phyloP scores from a whole-genome alignment of 2,113 vertebrate species.

The Mormyrus lacerda region DNA sequence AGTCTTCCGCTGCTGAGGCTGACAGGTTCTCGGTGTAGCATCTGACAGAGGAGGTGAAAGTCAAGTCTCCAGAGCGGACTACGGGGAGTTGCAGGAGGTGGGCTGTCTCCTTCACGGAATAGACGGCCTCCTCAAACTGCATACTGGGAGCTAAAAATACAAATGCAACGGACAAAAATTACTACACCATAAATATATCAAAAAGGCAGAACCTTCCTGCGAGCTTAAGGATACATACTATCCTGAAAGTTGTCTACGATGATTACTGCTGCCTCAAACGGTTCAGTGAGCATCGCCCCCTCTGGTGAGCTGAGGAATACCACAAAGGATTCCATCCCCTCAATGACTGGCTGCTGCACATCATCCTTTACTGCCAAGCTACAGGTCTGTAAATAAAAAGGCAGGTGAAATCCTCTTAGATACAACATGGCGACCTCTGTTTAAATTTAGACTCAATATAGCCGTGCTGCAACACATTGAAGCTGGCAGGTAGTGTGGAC shows the following conservation, averaged over 20 bases:
- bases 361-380: slow-evolving; percentile 91
- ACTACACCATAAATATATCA: not conserved
- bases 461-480: not conserved
- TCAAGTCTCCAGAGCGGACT: slow-evolving; percentile 78
- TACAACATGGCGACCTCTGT: not conserved
- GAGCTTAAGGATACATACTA: slow-evolving; percentile 49
- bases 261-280: slow-evolving; percentile 77
- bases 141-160: slow-evolving; percentile 80
- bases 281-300: slow-evolving; percentile 83
- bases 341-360: slow-evolving; percentile 82
- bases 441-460: not conserved
- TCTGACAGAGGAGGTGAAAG: slow-evolving; percentile 80
- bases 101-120: slow-evolving; percentile 75
- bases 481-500: not conserved
- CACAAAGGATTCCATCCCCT: slow-evolving; percentile 91
- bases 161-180: not conserved
- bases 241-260: slow-evolving; percentile 90
- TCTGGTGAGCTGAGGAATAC: slow-evolving; percentile 93
- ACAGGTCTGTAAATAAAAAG: slow-evolving; percentile 64
- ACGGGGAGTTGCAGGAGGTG: slow-evolving; percentile 71
- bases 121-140: slow-evolving; percentile 82
- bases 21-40: slow-evolving; percentile 83
- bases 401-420: not conserved
- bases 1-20: slow-evolving; percentile 79
- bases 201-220: not conserved